Base-by-base conservation (phyloP, 2,888 invertebrate species). In the Phyllotreta cruciferae region DNA sequence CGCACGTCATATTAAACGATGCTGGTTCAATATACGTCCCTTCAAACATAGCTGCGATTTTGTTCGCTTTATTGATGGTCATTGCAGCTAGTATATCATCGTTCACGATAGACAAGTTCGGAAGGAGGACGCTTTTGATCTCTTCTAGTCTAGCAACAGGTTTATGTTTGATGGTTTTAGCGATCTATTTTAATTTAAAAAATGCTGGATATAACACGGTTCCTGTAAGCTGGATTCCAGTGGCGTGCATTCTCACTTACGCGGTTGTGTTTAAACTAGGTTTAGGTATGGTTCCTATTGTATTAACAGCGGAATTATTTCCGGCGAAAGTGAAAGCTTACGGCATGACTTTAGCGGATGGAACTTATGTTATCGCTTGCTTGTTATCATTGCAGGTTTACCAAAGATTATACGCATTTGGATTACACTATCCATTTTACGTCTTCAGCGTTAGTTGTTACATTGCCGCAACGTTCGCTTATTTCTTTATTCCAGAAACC, bases 291-390 rank as follows among this genome's bases (percentile, higher is more conserved):
- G 78, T 81, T 10, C 81, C 81, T 0, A 80, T 80, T 36, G 78
- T 81, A 3, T 71, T 80, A 64, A 80, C 80, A 0, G 80, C 79
- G 0, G 81, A 81, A 67, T 63, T 81, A n/a, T 81, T 81, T 64
- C 80, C 81, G 0, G 77, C 80, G 2, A 79, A 77, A 66, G 75
- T 81, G 7, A 81, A 81, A 71, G 81, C 80, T 3, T 76, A 79
- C 68, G 81, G 80, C 6, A 80, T 81, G 80, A 80, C 81, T 0
- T 54, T 79, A 11, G 77, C 80, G 2, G 81, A 81, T 64, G 75
- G 75, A 3, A 74, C 77, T 68, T 81, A 79, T 60, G 73, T 80
- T 4, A 66, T 78, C 10, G 78, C 79, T 56, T 77, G 77, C 0
- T 64, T 79, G 3, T 62, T 80, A 4, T 78, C 79, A 1, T 71